Conservation (phyloP, 53 echinoderm and acorn worm species). For the Patiria pectinifera region DNA sequence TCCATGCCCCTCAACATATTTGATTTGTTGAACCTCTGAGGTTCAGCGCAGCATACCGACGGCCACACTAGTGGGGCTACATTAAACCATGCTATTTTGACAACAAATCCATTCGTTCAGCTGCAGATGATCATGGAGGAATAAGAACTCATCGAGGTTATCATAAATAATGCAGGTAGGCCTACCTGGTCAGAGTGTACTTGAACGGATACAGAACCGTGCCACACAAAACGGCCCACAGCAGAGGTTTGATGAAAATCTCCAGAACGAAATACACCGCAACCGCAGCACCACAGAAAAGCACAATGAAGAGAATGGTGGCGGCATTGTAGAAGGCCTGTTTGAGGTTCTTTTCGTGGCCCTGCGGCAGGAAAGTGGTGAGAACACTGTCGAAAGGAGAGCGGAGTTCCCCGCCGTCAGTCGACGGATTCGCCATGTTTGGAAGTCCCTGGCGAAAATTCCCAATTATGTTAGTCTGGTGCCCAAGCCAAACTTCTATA, state of each 20-base stretch:
- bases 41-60: too few species aligned
- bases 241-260: slow-evolving; percentile 87
- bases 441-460: slow-evolving; percentile 56
- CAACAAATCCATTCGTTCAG: too few species aligned
- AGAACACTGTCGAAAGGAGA: slow-evolving; percentile 91
- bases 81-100: too few species aligned
- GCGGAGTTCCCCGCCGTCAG: slow-evolving; percentile 65
- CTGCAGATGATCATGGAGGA: too few species aligned
- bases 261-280: slow-evolving; percentile 95
- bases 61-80: too few species aligned
- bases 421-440: slow-evolving; percentile 76
- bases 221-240: slow-evolving; percentile 92
- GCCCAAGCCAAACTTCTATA: neutral
- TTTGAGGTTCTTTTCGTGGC: slow-evolving; percentile 93
- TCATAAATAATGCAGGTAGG: neutral
- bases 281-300: slow-evolving; percentile 79
- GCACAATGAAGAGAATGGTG: slow-evolving; percentile 80
- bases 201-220: slow-evolving; percentile 98
- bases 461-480: slow-evolving; percentile 21
- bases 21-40: too few species aligned
- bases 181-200: slow-evolving; percentile 78
- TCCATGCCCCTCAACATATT: too few species aligned
- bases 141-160: too few species aligned
- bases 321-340: slow-evolving; percentile 97
- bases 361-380: slow-evolving; percentile 82